Base-by-base conservation (phyloP, 2,888 invertebrate genomes). In the Lycia hirtaria region DNA sequence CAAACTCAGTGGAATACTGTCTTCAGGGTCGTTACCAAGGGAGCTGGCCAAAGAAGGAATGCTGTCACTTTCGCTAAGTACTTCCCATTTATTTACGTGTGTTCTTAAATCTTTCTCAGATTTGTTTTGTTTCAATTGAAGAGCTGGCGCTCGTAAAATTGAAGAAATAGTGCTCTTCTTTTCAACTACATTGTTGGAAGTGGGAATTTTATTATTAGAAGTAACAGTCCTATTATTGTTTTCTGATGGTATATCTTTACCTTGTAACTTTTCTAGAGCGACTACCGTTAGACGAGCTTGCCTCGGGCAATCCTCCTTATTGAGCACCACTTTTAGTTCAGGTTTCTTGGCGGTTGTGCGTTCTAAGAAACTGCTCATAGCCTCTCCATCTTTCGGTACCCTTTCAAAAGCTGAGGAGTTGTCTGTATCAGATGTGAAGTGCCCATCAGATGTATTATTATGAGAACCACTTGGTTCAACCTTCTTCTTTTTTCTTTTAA, bases 401-500 rank as follows among this genome's bases (percentile, higher is more conserved):
- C 95, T 93, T 75, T 95, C 95, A 71, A 95, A 95, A 1, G 83
- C 89, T 28, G 92, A 91, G 6, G 57, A 58, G 65, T 85, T 85
- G 63, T 91, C 91, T 28, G 89, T 89, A 64, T 90, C 88, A 4
- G 88, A 89, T 15, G 87, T 87, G 33, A 85, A 71, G 58, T 87
- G 83, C 67, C 78, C 83, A 35, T 88, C 90, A 4, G 87, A 87
- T 26, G 76, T 70, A 38, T 75, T 57, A 51, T 76, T 80, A 68
- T 74, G 71, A 60, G 65, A 71, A 41, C 60, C 75, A 47, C 59
- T 78, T 51, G 73, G 67, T 60, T 89, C 90, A 45, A 85, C 65
- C 72, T 95, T 96, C 78, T 96, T 96, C 78, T 97, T 97, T 85
- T 97, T 97, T 77, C 94, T 95, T 74, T 96, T 96, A 12, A 96